Conservation (phyloP, 2,888 invertebrate genomes). For the Melieria picta region DNA sequence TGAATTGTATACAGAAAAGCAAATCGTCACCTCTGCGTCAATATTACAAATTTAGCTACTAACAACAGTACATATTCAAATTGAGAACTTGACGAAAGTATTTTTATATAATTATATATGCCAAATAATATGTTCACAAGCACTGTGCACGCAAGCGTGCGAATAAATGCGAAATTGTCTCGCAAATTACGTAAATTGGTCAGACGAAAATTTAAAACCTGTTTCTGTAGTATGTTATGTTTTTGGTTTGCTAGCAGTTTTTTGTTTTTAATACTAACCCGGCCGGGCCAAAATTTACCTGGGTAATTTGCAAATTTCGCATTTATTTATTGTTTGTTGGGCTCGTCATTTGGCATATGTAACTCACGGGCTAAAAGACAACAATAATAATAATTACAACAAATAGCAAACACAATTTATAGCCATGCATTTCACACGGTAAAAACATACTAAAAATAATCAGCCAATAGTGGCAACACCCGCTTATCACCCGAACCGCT, state of each 20-base stretch:
- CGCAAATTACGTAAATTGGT: slow-evolving; percentile 37
- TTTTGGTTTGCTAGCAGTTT: not conserved
- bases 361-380: slow-evolving; percentile 44
- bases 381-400: slow-evolving; percentile 18
- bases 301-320: slow-evolving; percentile 41
- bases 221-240: not conserved
- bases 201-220: not conserved
- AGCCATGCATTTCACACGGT: too few species aligned
- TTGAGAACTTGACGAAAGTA: slow-evolving; percentile 10
- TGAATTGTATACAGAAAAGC: slow-evolving; percentile 64
- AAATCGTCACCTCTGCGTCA: slow-evolving; percentile 53
- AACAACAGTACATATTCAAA: slow-evolving; percentile 8
- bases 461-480: too few species aligned
- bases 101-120: slow-evolving; percentile 1
- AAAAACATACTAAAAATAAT: too few species aligned
- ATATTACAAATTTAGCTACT: not conserved
- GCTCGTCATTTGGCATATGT: slow-evolving; percentile 51
- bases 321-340: slow-evolving; percentile 46
- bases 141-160: slow-evolving; percentile 15
- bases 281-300: slow-evolving; percentile 32
- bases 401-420: too few species aligned
- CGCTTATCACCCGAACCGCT: too few species aligned
- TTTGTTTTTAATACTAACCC: slow-evolving; percentile 29
- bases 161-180: slow-evolving; percentile 39
- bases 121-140: slow-evolving; percentile 2